phyloP scores from a whole-genome alignment of 2,113 vertebrate species.

The Oncorhynchus masou region DNA sequence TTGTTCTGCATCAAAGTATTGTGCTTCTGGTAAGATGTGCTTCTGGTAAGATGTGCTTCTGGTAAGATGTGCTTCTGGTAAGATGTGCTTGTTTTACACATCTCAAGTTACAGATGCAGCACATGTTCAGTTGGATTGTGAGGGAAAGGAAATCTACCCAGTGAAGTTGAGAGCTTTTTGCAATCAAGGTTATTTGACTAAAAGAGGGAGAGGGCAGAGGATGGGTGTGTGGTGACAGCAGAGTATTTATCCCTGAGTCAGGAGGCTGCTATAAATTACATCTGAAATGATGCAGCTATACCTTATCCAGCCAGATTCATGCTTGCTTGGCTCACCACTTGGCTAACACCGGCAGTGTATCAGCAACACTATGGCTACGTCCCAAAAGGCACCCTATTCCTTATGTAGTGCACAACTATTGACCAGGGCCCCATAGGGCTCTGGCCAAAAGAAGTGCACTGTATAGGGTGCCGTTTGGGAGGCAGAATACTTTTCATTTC shows the following conservation, averaged over 20 bases:
- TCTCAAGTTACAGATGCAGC: background rate
- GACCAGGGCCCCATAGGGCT: too few species aligned
- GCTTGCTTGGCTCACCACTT: conserved; percentile 46
- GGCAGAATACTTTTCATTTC: conserved; percentile 58
- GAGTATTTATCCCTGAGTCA: conserved; percentile 72
- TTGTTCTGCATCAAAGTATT: background rate
- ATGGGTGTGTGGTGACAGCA: conserved; percentile 57
- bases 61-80: background rate
- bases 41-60: background rate
- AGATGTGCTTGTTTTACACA: background rate
- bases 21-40: too few species aligned
- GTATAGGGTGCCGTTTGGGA: too few species aligned
- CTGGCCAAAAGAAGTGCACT: too few species aligned
- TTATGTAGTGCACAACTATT: too few species aligned
- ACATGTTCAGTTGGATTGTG: conserved; percentile 12
- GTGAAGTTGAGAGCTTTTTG: conserved; percentile 43
- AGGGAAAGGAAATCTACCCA: conserved; percentile 24
- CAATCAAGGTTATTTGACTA: conserved; percentile 70
- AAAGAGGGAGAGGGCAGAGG: conserved; percentile 61
- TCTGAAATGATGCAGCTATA: conserved; percentile 69
- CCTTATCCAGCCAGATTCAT: conserved; percentile 65
- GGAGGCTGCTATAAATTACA: conserved; percentile 69
- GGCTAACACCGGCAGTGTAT: conserved; percentile 41
- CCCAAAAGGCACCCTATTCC: too few species aligned
- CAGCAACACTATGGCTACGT: background rate